These are phyloP conservation scores for Nematostella vectensis DNA, from an alignment of 92 coral and sea anemone genomes.

Conservation along the genomic window DNA sequence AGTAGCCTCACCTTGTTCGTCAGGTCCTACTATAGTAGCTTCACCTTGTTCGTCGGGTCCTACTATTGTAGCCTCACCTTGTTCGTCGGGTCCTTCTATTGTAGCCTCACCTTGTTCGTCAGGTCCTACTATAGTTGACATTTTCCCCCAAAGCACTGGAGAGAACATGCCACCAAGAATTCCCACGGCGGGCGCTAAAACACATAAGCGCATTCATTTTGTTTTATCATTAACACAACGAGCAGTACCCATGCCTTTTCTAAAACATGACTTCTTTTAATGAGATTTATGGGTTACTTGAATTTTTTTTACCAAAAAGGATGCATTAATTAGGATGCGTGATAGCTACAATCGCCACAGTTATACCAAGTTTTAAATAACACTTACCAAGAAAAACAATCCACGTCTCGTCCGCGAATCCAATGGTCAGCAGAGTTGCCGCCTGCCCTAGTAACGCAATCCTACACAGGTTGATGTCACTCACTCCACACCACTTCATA, in stretches of 20 bases:
- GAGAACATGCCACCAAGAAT: slow-evolving; percentile 35
- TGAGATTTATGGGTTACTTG: too few species aligned
- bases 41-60: too few species aligned
- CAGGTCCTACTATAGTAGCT: slow-evolving; percentile 16
- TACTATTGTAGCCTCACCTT: too few species aligned
- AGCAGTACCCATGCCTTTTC: too few species aligned
- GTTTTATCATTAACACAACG: too few species aligned
- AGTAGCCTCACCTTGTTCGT: slow-evolving; percentile 4
- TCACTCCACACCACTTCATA: slow-evolving; percentile 36
- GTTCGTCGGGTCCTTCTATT: too few species aligned
- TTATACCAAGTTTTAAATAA: too few species aligned
- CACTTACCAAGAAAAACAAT: slow-evolving; percentile 57
- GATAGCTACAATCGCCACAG: too few species aligned
- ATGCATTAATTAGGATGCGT: too few species aligned
- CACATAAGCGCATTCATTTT: too few species aligned
- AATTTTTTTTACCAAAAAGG: too few species aligned
- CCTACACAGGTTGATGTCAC: slow-evolving; percentile 29
- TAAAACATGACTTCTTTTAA: too few species aligned
- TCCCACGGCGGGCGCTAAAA: slow-evolving; percentile 61
- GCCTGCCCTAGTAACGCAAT: slow-evolving; percentile 48
- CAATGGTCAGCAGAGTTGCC: slow-evolving; percentile 33
- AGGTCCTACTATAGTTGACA: slow-evolving; percentile 25
- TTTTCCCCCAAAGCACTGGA: slow-evolving; percentile 35
- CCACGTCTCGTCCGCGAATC: slow-evolving; percentile 59
- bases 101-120: slow-evolving; percentile 5